Percentiles rank a stretch among this genome's conserved stretches.
These are phyloP conservation scores for Ephydatia muelleri DNA, from an alignment of 37 sponge, comb jelly and placozoan species.

Conservation along the genomic window DNA sequence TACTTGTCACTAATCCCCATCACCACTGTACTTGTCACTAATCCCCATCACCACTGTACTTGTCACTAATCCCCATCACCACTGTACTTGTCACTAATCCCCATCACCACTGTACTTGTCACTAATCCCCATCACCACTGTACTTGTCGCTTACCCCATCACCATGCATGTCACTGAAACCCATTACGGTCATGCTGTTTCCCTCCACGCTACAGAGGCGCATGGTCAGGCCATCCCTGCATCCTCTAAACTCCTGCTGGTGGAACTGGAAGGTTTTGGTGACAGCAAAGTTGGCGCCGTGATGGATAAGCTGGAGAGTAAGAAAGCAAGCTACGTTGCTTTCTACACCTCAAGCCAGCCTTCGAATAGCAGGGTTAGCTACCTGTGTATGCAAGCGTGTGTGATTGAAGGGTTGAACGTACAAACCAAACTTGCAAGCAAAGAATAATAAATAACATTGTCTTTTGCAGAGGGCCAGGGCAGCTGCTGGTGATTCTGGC, in stretches of 20 bases:
- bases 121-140: too few relatives aligned
- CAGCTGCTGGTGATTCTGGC: neutral
- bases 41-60: too few relatives aligned
- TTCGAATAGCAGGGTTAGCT: neutral
- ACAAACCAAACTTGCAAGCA: too few relatives aligned
- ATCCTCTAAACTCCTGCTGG: neutral
- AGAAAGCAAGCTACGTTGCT: neutral
- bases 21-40: too few relatives aligned
- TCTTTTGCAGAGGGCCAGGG: neutral
- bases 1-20: too few relatives aligned
- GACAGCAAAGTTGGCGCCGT: neutral
- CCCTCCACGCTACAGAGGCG: neutral
- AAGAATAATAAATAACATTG: too few relatives aligned
- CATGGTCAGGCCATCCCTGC: neutral
- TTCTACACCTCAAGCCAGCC: neutral
- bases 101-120: too few relatives aligned
- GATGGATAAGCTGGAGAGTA: neutral
- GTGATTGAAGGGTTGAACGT: neutral
- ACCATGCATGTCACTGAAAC: too few relatives aligned
- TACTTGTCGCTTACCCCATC: too few relatives aligned
- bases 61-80: too few relatives aligned
- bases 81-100: too few relatives aligned
- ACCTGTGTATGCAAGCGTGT: neutral
- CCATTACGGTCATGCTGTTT: too few relatives aligned
- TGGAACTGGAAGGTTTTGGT: neutral